Evolutionary conservation across 23 tunicate genomes (phyloP).

Genomic region (Ciona savignyi): DNA sequence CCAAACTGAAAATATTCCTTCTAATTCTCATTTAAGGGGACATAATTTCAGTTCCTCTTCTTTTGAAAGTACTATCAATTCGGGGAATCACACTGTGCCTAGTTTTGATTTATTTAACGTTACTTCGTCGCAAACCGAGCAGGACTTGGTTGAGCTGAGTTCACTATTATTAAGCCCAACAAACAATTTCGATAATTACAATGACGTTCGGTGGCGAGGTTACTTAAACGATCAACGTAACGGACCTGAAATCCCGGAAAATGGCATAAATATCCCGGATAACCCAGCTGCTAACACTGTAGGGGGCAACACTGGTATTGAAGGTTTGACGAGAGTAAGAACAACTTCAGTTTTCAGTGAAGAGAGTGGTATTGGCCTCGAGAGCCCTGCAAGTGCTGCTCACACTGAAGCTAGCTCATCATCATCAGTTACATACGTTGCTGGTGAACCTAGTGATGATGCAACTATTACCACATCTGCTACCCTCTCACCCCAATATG

Average conservation of each 20-base stretch:
- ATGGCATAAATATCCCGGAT: not conserved
- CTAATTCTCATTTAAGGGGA: not conserved
- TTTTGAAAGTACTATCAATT: no score
- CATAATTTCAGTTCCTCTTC: not conserved
- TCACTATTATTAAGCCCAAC: no score
- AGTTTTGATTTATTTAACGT: constrained; percentile 7
- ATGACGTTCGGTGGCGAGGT: constrained; percentile 21
- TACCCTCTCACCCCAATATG: no score
- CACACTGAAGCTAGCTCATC: no score
- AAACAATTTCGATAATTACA: constrained; percentile 10
- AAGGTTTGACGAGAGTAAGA: constrained; percentile 4
- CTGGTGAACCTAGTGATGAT: no score
- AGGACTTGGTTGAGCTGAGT: not conserved
- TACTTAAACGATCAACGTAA: not conserved
- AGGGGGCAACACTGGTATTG: not conserved
- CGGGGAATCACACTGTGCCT: not conserved
- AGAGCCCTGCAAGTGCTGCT: not conserved
- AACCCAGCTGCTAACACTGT: not conserved
- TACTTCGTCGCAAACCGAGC: not conserved
- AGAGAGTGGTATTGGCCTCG: constrained; percentile 27
- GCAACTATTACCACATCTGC: no score
- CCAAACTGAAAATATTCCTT: not conserved
- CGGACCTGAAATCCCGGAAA: not conserved
- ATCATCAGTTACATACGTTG: no score
- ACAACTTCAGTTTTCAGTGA: constrained; percentile 21